Conservation (phyloP, 2,113 vertebrate genomes). For the Lampris incognitus region DNA sequence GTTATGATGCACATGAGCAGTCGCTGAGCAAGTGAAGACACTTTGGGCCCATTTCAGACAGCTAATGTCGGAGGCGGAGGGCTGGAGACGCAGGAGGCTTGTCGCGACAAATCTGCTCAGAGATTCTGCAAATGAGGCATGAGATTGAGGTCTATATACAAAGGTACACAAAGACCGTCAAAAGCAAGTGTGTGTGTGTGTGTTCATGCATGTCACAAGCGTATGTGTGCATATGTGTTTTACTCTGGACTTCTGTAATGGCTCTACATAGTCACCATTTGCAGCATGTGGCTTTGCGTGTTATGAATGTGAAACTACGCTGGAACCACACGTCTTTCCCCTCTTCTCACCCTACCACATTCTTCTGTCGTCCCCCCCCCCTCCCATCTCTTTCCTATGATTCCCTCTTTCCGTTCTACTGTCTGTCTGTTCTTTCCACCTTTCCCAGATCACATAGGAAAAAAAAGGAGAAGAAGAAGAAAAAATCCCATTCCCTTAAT, state of each 20-base stretch:
- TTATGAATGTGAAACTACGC: no score
- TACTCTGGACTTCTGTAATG: background rate
- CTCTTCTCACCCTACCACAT: constrained; percentile 1
- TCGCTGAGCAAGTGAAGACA: constrained; percentile 40
- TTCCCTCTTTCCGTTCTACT: no score
- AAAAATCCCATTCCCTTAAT: constrained; percentile 80
- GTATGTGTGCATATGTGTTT: background rate
- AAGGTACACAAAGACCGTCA: background rate
- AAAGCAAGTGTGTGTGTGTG: background rate
- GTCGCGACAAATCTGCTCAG: constrained; percentile 26
- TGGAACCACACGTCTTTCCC: background rate
- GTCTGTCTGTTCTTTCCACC: constrained; percentile 3
- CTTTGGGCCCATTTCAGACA: constrained; percentile 33
- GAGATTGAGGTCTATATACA: background rate
- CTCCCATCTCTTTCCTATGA: no score
- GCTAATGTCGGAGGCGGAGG: constrained; percentile 22
- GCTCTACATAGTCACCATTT: background rate
- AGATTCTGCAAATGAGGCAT: constrained; percentile 1
- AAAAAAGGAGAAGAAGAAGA: constrained; percentile 36
- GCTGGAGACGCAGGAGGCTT: constrained; percentile 2
- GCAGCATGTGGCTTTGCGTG: no score
- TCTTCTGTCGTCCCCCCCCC: constrained; percentile 32
- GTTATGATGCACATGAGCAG: constrained; percentile 33
- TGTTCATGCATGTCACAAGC: background rate
- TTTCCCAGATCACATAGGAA: constrained; percentile 45